Conservation (phyloP, 2,797 vertebrate genomes). For the Balearica regulorum region DNA sequence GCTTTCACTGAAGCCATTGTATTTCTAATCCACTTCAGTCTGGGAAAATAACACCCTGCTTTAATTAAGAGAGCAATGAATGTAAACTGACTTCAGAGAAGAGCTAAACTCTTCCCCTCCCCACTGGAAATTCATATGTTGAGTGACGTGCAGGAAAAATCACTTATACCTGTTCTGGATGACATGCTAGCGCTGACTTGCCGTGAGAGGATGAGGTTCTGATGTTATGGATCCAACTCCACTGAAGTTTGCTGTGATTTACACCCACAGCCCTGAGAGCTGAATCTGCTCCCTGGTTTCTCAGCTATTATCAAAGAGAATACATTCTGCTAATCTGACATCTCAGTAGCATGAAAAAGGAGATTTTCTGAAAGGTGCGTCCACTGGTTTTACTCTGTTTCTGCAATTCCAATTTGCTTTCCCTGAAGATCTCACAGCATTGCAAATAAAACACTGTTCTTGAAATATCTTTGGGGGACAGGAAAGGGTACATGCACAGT, state of each 20-base stretch:
- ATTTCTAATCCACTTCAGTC: slow-evolving; percentile 43
- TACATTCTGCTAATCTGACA: background rate
- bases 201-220: background rate
- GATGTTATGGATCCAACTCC: background rate
- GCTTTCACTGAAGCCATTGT: slow-evolving; percentile 58
- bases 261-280: accelerated
- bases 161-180: background rate
- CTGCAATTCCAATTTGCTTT: background rate
- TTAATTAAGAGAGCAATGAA: slow-evolving; percentile 42
- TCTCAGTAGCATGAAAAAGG: background rate
- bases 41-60: slow-evolving; percentile 46
- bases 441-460: background rate
- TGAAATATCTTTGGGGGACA: background rate
- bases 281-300: background rate
- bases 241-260: background rate
- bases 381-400: background rate
- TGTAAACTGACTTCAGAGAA: slow-evolving; percentile 45
- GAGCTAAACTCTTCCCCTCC: background rate
- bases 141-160: slow-evolving; percentile 15
- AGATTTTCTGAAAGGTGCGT: background rate
- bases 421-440: background rate
- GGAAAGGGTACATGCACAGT: background rate
- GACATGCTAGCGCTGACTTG: background rate
- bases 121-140: background rate
- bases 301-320: background rate